phyloP scores from a whole-genome alignment of 2,888 invertebrate genomes.

The Helleia helle region DNA sequence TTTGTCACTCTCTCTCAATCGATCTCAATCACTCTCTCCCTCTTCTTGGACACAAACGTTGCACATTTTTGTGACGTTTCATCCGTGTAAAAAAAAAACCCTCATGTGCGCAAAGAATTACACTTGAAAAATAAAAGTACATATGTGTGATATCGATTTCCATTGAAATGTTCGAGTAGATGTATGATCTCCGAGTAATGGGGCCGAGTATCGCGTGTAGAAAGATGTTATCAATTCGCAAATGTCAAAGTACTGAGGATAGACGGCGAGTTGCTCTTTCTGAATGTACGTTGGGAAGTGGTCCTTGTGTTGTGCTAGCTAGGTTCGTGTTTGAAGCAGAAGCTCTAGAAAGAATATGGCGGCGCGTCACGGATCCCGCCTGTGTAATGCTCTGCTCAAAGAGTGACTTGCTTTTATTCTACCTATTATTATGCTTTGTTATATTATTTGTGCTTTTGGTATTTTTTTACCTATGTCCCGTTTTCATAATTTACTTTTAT shows the following conservation, averaged over 20 bases:
- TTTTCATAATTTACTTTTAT: too few relatives aligned
- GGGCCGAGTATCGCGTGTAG: slow-evolving; percentile 20
- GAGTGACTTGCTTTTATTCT: slow-evolving; percentile 15
- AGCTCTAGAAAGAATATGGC: slow-evolving; percentile 23
- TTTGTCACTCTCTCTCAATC: too few relatives aligned
- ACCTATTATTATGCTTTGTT: too few relatives aligned
- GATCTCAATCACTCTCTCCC: too few relatives aligned
- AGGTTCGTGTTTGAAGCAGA: neutral
- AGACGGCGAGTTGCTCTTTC: slow-evolving; percentile 1
- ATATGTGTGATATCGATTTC: neutral
- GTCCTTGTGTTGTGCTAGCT: too few relatives aligned
- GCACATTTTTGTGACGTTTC: too few relatives aligned
- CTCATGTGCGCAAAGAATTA: too few relatives aligned
- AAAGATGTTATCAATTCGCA: slow-evolving; percentile 24
- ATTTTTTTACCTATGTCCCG: too few relatives aligned
- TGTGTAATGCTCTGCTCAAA: slow-evolving; percentile 21
- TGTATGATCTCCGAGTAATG: slow-evolving; percentile 17
- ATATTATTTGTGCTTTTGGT: too few relatives aligned
- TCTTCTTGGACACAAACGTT: too few relatives aligned
- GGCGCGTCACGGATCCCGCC: slow-evolving; percentile 20
- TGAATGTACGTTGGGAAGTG: too few relatives aligned
- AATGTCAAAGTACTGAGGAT: slow-evolving; percentile 22
- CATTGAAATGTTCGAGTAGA: slow-evolving; percentile 9
- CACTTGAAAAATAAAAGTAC: neutral
- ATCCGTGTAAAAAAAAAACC: too few relatives aligned